Evolutionary conservation across 2,113 vertebrate genomes (phyloP).

Genomic region (Mellivora capensis): DNA sequence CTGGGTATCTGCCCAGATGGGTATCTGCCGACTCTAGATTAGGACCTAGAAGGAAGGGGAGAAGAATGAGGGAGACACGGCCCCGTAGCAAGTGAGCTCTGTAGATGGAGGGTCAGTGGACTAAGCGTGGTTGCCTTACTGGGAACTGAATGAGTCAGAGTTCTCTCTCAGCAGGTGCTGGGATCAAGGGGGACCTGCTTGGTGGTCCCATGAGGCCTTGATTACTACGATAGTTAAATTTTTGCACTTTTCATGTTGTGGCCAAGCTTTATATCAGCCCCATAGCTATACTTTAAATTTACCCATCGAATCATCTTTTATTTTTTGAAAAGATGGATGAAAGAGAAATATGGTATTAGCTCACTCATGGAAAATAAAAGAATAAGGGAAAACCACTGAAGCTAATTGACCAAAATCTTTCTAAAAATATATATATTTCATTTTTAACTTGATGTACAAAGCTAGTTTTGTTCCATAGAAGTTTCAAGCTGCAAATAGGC

Average conservation of each 20-base stretch:
- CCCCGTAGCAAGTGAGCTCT: accelerated
- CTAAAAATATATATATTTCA: background rate
- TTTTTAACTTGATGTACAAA: background rate
- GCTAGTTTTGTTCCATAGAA: background rate
- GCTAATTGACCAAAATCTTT: background rate
- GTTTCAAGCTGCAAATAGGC: background rate
- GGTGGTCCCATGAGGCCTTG: background rate
- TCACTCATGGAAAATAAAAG: background rate
- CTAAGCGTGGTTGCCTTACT: background rate
- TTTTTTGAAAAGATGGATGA: background rate
- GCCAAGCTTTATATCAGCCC: background rate
- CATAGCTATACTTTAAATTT: background rate
- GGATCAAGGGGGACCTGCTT: too few species aligned
- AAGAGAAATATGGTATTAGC: background rate
- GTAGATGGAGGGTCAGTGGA: background rate
- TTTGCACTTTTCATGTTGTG: background rate
- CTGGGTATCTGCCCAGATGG: background rate
- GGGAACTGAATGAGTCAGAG: background rate
- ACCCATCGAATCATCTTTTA: background rate
- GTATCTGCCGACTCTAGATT: too few species aligned
- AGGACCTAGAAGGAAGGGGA: background rate
- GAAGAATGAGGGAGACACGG: background rate
- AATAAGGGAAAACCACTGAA: background rate
- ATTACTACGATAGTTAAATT: background rate
- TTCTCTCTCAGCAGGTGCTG: too few species aligned